Evolutionary conservation across 2,113 vertebrate species (phyloP).

Genomic region (Jaculus jaculus): DNA sequence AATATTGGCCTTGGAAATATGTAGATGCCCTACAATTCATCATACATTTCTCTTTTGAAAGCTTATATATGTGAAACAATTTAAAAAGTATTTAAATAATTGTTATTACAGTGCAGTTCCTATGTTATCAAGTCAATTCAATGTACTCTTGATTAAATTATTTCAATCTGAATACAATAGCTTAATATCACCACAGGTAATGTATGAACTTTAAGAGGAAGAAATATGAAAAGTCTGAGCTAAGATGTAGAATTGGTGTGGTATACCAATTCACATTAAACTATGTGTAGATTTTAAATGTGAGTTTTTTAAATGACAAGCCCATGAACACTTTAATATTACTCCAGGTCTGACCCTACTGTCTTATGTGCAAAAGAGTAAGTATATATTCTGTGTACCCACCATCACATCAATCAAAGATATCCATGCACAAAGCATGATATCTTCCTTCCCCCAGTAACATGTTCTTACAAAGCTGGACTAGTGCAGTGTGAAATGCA

Average conservation of each 20-base stretch:
- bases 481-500: conserved; percentile 60
- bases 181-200: background rate
- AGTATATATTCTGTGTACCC: background rate
- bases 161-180: background rate
- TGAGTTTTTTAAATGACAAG: conserved; percentile 21
- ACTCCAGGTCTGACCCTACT: conserved; percentile 3
- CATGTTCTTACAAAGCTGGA: conserved; percentile 67
- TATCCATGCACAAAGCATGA: conserved; percentile 2
- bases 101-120: background rate
- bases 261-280: conserved; percentile 13
- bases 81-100: background rate
- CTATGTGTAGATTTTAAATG: background rate
- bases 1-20: background rate
- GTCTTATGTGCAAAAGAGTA: conserved; percentile 5
- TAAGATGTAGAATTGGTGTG: background rate
- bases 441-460: conserved; percentile 17
- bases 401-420: conserved; percentile 8
- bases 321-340: conserved; percentile 43
- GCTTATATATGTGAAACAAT: background rate
- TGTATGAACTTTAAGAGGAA: background rate
- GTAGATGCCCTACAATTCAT: background rate
- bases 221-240: background rate
- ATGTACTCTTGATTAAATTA: background rate
- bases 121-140: background rate
- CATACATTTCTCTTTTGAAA: background rate